These are phyloP conservation scores for Pogonus chalceus DNA, from an alignment of 1,140 invertebrate genomes.

Conservation along the genomic window DNA sequence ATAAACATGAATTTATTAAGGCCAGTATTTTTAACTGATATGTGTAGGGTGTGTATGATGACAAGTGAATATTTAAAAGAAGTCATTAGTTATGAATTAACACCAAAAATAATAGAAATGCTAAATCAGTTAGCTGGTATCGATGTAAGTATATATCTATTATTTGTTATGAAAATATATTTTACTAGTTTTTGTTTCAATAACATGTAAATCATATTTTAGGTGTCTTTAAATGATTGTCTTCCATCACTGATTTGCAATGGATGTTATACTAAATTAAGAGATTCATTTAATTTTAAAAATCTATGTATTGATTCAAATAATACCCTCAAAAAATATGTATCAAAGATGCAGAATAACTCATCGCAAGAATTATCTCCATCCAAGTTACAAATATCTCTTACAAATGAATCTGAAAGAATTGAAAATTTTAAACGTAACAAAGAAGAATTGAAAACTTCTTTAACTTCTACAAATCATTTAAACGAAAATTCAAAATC, in stretches of 20 bases:
- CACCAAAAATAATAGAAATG: neutral
- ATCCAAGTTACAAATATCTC: no score
- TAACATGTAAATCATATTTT: neutral
- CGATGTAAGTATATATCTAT: neutral
- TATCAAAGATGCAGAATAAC: neutral
- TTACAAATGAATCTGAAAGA: no score
- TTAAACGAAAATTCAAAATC: no score
- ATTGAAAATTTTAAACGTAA: no score
- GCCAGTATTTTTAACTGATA: neutral
- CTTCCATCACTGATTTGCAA: neutral
- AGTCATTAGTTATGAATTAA: neutral
- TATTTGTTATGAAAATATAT: neutral
- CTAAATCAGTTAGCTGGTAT: neutral
- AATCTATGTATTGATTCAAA: neutral
- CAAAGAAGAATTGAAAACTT: no score
- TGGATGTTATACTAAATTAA: neutral
- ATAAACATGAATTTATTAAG: neutral
- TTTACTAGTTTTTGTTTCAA: neutral
- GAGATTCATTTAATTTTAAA: neutral
- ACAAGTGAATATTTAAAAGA: neutral
- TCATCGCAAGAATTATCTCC: no score
- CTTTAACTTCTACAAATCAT: no score
- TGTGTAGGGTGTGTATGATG: slow-evolving; percentile 4
- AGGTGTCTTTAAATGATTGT: neutral
- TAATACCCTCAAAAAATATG: neutral